Evolutionary conservation across 2,797 vertebrate species (phyloP).

Genomic region (Tadarida brasiliensis): DNA sequence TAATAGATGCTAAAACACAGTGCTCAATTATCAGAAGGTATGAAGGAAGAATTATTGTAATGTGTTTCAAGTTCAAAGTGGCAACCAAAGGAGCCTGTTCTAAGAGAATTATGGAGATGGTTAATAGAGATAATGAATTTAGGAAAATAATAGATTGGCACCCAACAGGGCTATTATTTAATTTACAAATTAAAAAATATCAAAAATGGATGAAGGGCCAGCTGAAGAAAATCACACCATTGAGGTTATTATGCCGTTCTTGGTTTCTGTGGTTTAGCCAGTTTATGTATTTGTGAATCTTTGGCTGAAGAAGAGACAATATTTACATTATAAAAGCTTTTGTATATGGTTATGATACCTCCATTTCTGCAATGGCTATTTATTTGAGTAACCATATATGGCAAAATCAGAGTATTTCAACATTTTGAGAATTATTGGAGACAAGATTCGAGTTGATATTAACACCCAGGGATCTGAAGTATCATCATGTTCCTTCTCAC

Average conservation of each 20-base stretch:
- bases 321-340: background rate
- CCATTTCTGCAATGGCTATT: background rate
- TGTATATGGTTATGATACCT: background rate
- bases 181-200: background rate
- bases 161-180: background rate
- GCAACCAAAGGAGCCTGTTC: background rate
- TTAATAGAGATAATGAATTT: background rate
- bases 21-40: background rate
- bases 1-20: background rate
- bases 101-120: background rate
- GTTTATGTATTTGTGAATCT: background rate
- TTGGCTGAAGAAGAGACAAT: background rate
- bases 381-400: background rate
- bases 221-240: background rate
- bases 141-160: background rate
- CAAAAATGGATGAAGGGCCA: background rate
- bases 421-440: background rate
- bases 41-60: background rate
- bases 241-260: background rate
- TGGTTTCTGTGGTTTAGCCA: background rate
- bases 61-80: conserved; percentile 24
- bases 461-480: background rate
- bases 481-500: background rate
- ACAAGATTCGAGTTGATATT: background rate
- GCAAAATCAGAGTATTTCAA: background rate